These are phyloP conservation scores for Macaria liturata DNA, from an alignment of 2,888 invertebrate species.

Conservation along the genomic window DNA sequence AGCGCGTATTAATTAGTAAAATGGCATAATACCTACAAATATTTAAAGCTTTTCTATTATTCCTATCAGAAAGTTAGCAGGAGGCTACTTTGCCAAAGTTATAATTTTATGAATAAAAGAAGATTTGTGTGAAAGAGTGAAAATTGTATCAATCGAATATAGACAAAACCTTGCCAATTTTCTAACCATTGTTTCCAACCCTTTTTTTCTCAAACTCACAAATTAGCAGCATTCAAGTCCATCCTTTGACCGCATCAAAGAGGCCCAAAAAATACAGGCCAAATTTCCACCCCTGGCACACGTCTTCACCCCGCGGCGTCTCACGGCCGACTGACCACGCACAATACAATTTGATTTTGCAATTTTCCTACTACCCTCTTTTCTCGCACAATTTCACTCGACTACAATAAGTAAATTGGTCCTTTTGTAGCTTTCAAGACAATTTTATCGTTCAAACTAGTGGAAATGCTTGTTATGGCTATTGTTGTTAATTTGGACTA, in stretches of 20 bases:
- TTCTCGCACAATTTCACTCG: conserved; percentile 61
- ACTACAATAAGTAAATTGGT: conserved; percentile 63
- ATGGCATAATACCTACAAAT: no score
- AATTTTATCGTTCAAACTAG: conserved; percentile 54
- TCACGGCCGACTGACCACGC: conserved; percentile 60
- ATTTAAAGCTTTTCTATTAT: no score
- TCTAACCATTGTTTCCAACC: no score
- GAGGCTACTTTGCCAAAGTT: no score
- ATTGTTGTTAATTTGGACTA: conserved; percentile 32
- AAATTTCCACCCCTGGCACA: conserved; percentile 28
- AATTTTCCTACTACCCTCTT: conserved; percentile 69
- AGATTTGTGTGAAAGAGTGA: no score
- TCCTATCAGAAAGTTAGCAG: no score
- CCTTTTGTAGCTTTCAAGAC: conserved; percentile 46
- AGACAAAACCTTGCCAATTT: no score
- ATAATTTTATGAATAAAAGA: no score
- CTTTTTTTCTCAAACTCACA: neutral
- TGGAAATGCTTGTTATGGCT: conserved; percentile 49
- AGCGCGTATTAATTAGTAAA: no score
- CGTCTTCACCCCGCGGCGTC: conserved; percentile 51
- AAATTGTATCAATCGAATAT: no score
- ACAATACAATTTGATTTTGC: conserved; percentile 75
- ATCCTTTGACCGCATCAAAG: conserved; percentile 21
- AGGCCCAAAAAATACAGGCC: conserved; percentile 28
- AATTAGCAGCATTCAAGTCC: conserved; percentile 4